These are phyloP conservation scores for Tinea pellionella DNA, from an alignment of 2,888 invertebrate genomes.

Conservation along the genomic window DNA sequence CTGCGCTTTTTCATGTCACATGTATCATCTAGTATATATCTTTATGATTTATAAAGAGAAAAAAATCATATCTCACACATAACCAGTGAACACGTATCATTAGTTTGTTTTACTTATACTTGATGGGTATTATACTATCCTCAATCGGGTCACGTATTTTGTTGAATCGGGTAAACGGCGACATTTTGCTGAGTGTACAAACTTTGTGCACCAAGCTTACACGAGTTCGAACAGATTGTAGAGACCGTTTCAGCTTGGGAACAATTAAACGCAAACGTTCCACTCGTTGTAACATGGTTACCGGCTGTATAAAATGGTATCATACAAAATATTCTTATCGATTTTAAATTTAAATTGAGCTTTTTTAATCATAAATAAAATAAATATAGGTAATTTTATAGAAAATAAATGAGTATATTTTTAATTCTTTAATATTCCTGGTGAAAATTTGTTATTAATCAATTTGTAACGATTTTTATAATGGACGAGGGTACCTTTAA, in stretches of 20 bases:
- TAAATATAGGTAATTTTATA: too few relatives aligned
- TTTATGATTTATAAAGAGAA: background rate
- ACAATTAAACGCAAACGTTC: conserved; percentile 43
- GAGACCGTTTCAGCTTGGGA: conserved; percentile 23
- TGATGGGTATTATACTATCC: conserved; percentile 22
- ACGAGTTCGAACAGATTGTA: conserved; percentile 20
- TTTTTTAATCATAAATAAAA: background rate
- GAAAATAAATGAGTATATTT: too few relatives aligned
- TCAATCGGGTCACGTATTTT: conserved; percentile 36
- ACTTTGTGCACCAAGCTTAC: conserved; percentile 24
- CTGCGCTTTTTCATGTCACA: too few relatives aligned
- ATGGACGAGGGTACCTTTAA: too few relatives aligned
- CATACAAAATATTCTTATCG: background rate
- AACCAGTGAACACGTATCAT: background rate
- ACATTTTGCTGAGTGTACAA: conserved; percentile 38
- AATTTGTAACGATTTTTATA: too few relatives aligned
- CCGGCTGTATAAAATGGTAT: background rate
- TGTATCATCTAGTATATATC: too few relatives aligned
- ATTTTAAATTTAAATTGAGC: background rate
- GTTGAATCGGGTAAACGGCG: conserved; percentile 32
- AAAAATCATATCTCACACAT: background rate
- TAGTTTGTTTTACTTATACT: background rate
- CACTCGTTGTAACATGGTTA: background rate
- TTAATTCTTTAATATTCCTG: too few relatives aligned
- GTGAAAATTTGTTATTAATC: too few relatives aligned